Evolutionary conservation across 2,797 vertebrate genomes (phyloP).

Genomic region (Pangasius sanitwongsei): DNA sequence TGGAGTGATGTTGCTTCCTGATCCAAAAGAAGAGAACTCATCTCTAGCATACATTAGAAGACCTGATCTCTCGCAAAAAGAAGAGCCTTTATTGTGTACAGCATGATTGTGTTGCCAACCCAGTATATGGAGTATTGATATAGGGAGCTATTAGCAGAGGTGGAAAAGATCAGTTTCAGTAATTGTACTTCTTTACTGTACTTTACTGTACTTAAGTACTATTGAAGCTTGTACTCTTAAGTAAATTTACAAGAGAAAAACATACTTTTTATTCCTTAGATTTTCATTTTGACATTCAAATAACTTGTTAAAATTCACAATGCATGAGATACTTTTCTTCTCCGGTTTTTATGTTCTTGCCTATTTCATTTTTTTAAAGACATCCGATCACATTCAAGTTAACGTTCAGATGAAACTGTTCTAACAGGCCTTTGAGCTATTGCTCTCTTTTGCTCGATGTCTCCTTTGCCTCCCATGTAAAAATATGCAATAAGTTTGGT

Average conservation of each 20-base stretch:
- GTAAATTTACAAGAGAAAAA: neutral
- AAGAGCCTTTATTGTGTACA: neutral
- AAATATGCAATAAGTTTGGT: neutral
- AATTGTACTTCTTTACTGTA: neutral
- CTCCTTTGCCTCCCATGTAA: neutral
- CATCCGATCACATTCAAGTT: neutral
- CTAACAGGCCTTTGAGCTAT: neutral
- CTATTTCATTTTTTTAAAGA: neutral
- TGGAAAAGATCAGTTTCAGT: neutral
- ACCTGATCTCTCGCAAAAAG: neutral
- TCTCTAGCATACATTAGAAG: neutral
- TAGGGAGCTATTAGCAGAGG: neutral
- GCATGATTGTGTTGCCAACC: neutral
- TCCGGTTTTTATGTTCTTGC: neutral
- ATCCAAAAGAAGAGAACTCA: neutral
- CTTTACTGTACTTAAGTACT: neutral
- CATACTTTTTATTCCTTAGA: neutral
- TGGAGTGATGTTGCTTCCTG: neutral
- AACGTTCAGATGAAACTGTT: neutral
- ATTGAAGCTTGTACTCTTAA: neutral
- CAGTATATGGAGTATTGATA: neutral
- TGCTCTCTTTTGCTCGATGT: neutral
- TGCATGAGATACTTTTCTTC: neutral
- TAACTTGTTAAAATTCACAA: neutral
- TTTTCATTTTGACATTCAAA: neutral